phyloP scores from a whole-genome alignment of 2,888 invertebrate genomes.

The Tipula confusa region DNA sequence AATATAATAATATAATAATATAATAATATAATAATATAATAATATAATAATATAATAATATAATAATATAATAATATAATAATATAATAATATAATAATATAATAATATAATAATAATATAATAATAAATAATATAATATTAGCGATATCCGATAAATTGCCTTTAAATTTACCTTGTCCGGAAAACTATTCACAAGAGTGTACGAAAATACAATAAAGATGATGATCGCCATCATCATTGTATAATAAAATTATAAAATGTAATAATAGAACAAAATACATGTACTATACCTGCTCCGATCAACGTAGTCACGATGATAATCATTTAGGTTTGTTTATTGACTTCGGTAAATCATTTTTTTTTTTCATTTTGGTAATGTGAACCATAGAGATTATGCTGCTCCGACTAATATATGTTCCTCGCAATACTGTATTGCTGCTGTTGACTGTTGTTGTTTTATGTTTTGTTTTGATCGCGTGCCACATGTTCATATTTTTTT shows the following conservation, averaged over 20 bases:
- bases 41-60: too few relatives aligned
- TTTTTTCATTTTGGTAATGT: neutral
- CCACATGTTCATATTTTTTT: neutral
- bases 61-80: too few relatives aligned
- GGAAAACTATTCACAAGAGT: too few relatives aligned
- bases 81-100: too few relatives aligned
- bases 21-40: too few relatives aligned
- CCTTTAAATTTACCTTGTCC: too few relatives aligned
- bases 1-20: too few relatives aligned
- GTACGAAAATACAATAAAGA: neutral
- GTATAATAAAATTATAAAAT: neutral
- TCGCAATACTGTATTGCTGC: neutral
- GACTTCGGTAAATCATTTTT: neutral
- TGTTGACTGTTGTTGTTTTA: neutral
- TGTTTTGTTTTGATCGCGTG: neutral
- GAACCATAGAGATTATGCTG: neutral
- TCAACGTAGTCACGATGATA: neutral
- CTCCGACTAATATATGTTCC: neutral
- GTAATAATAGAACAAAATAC: too few relatives aligned
- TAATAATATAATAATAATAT: too few relatives aligned
- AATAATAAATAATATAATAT: too few relatives aligned
- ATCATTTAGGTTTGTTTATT: neutral
- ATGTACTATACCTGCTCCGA: too few relatives aligned
- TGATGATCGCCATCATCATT: neutral
- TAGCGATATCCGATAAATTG: too few relatives aligned